Percentiles rank a stretch among this genome's conserved stretches.
These are phyloP conservation scores for Pheosia gnoma DNA, from an alignment of 2,888 invertebrate species.

Conservation along the genomic window DNA sequence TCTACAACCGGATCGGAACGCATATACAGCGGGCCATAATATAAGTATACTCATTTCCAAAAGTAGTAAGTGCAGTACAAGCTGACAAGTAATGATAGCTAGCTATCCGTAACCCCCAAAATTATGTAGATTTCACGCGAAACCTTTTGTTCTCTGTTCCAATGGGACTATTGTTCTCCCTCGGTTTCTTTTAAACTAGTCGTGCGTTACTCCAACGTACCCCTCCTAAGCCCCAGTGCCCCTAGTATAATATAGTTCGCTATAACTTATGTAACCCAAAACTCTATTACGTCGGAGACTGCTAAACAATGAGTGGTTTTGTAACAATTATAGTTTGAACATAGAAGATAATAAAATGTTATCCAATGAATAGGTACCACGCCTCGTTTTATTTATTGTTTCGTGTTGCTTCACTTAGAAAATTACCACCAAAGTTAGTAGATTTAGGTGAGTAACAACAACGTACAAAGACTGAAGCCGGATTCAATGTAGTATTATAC, in stretches of 20 bases:
- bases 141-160: constrained; percentile 28
- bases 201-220: constrained; percentile 37
- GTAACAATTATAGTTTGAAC: constrained; percentile 37
- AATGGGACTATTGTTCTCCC: constrained; percentile 42
- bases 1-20: no score
- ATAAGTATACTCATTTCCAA: no score
- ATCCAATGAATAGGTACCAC: constrained; percentile 28
- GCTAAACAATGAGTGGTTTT: constrained; percentile 43
- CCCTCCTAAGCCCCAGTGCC: background rate
- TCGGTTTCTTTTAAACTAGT: constrained; percentile 43
- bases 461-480: background rate
- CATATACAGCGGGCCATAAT: no score
- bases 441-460: background rate
- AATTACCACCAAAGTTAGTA: constrained; percentile 21
- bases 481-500: no score
- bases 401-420: constrained; percentile 31
- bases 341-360: constrained; percentile 37
- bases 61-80: no score
- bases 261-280: constrained; percentile 25
- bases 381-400: constrained; percentile 31
- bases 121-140: constrained; percentile 23
- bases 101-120: background rate
- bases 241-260: constrained; percentile 5
- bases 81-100: no score
- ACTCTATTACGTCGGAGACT: constrained; percentile 34